phyloP scores from a whole-genome alignment of 1,140 invertebrate genomes.

The Lepidurus arcticus region DNA sequence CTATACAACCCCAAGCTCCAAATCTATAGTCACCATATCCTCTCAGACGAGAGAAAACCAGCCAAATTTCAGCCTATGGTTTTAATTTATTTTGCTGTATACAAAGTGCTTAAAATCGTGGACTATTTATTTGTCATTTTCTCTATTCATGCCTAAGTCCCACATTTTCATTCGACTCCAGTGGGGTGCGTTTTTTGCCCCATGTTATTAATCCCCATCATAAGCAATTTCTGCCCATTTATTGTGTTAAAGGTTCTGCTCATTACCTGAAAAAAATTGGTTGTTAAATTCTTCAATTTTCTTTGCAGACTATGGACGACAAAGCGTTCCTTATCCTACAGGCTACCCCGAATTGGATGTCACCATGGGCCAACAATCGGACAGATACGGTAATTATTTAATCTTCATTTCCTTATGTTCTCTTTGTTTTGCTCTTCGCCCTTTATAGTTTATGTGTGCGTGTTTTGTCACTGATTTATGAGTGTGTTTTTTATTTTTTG shows the following conservation, averaged over 20 bases:
- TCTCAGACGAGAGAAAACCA: background rate
- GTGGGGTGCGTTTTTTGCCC: constrained; percentile 28
- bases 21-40: background rate
- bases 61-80: background rate
- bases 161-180: constrained; percentile 36
- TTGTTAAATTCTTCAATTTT: constrained; percentile 26
- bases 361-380: constrained; percentile 50
- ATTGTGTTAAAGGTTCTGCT: background rate
- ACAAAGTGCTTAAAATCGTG: no score
- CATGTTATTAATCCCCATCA: background rate
- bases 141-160: constrained; percentile 35
- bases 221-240: constrained; percentile 11
- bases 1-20: background rate
- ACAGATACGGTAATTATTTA: constrained; percentile 54
- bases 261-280: background rate
- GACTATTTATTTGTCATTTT: no score
- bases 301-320: constrained; percentile 51
- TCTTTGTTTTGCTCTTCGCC: constrained; percentile 70
- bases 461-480: background rate
- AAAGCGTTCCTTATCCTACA: constrained; percentile 51
- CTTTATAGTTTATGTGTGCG: constrained; percentile 79
- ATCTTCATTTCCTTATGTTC: background rate
- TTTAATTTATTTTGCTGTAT: no score
- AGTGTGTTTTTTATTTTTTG: background rate
- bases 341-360: constrained; percentile 61